Conservation (phyloP, 2,888 invertebrate species). For the Zygaena filipendulae region DNA sequence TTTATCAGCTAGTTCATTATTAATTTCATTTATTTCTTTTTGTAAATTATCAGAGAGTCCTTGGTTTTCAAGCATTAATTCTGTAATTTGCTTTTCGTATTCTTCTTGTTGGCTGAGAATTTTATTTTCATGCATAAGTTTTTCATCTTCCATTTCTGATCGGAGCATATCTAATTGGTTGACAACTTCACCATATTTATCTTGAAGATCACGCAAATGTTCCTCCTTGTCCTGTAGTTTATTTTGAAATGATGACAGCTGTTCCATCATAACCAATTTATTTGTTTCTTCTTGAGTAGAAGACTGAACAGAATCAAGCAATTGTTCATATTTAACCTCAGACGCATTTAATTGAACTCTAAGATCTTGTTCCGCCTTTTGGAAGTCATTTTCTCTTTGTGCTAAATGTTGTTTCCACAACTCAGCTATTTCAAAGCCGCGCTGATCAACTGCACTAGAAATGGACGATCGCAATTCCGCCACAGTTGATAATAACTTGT, state of each 20-base stretch:
- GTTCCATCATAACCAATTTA: constrained; percentile 45
- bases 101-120: constrained; percentile 51
- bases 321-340: constrained; percentile 56
- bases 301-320: constrained; percentile 51
- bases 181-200: constrained; percentile 47
- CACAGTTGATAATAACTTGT: constrained; percentile 50
- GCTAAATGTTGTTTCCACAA: constrained; percentile 76
- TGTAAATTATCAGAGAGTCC: constrained; percentile 26
- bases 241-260: constrained; percentile 44
- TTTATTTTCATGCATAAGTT: constrained; percentile 49
- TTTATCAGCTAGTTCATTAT: constrained; percentile 29
- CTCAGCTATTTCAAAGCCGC: constrained; percentile 75
- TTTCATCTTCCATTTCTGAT: constrained; percentile 59
- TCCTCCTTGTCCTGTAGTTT: constrained; percentile 58
- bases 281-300: constrained; percentile 58
- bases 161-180: constrained; percentile 48
- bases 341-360: constrained; percentile 58
- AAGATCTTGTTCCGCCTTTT: constrained; percentile 56
- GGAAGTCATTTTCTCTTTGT: constrained; percentile 72
- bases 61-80: constrained; percentile 29
- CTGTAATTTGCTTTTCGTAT: constrained; percentile 45
- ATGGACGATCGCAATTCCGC: constrained; percentile 54
- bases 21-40: constrained; percentile 25
- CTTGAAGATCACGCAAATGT: constrained; percentile 43
- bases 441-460: constrained; percentile 70